Percentiles rank a stretch among this genome's conserved stretches.
These are phyloP conservation scores for Mimachlamys varia DNA, from an alignment of 2,888 invertebrate genomes.

Conservation along the genomic window DNA sequence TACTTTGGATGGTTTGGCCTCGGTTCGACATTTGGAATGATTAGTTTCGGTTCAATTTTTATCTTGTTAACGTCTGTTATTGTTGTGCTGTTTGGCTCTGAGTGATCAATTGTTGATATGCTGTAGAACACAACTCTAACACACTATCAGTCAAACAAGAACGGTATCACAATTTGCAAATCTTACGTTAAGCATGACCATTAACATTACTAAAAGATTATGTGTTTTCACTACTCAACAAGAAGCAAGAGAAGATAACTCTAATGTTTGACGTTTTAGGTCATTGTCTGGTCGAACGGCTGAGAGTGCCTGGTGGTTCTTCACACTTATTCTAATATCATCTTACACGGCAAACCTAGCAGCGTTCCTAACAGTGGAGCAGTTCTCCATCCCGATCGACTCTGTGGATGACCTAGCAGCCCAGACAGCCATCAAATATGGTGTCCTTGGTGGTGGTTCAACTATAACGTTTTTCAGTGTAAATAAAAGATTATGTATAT, in stretches of 20 bases:
- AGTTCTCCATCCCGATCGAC: constrained; percentile 89
- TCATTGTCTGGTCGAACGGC: constrained; percentile 81
- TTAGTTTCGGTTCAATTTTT: too few species aligned
- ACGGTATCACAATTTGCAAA: too few species aligned
- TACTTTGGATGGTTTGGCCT: too few species aligned
- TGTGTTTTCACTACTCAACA: not conserved
- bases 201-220: not conserved
- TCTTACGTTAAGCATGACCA: too few species aligned
- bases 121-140: too few species aligned
- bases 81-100: too few species aligned
- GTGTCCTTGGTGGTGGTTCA: constrained; percentile 95
- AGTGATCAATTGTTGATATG: too few species aligned
- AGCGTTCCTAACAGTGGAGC: constrained; percentile 81
- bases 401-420: constrained; percentile 97
- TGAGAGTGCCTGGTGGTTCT: constrained; percentile 82
- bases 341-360: constrained; percentile 82
- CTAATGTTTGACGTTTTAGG: constrained; percentile 53
- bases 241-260: too few species aligned
- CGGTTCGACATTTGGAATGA: too few species aligned
- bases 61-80: too few species aligned
- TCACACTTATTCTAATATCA: constrained; percentile 81
- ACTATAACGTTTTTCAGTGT: constrained; percentile 97
- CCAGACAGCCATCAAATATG: constrained; percentile 98
- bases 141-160: too few species aligned
- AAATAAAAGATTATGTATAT: constrained; percentile 70